These are phyloP conservation scores for Callitettix versicolor DNA, from an alignment of 1,140 invertebrate species.

Conservation along the genomic window DNA sequence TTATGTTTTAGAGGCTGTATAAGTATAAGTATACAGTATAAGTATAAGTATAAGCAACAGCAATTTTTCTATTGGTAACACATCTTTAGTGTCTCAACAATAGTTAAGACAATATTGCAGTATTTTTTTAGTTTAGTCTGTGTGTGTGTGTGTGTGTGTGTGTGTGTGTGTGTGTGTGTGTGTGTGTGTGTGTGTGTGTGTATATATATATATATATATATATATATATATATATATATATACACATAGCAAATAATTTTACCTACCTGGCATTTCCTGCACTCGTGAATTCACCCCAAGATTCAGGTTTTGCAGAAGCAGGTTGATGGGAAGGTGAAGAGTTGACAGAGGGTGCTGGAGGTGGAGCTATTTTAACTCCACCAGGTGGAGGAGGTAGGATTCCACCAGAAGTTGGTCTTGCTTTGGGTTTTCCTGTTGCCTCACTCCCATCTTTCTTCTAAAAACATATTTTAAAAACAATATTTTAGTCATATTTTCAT, in stretches of 20 bases:
- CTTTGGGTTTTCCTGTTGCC: constrained; percentile 45
- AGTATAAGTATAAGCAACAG: no score
- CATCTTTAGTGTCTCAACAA: background rate
- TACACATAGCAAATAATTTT: no score
- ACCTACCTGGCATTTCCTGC: constrained; percentile 38
- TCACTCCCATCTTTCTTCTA: constrained; percentile 84
- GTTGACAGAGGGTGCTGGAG: constrained; percentile 46
- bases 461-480: constrained; percentile 23
- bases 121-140: no score
- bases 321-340: constrained; percentile 55
- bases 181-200: no score
- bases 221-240: no score
- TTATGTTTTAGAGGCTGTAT: background rate
- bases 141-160: no score
- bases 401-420: constrained; percentile 44
- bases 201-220: no score
- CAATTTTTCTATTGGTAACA: background rate
- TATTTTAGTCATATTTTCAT: no score
- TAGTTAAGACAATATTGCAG: background rate
- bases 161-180: no score
- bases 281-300: constrained; percentile 71
- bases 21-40: background rate
- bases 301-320: constrained; percentile 29
- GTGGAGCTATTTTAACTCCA: constrained; percentile 51
- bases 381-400: constrained; percentile 79